Percentiles rank a stretch among this genome's conserved stretches.
Evolutionary conservation across 2,888 invertebrate species (phyloP).

Genomic region (Trissolcus japonicus): DNA sequence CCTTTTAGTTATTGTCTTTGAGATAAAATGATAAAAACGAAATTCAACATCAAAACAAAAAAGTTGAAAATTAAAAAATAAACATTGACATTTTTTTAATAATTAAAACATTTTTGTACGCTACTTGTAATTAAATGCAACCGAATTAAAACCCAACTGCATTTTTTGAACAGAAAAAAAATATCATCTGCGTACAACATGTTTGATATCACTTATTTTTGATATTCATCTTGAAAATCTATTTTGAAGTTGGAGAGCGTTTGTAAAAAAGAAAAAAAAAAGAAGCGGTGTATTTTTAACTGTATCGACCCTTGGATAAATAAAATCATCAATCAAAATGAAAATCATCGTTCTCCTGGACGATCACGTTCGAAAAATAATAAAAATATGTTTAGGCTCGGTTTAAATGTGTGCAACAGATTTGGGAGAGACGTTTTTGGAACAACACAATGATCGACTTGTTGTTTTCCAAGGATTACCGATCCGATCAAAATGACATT

Average conservation of each 20-base stretch:
- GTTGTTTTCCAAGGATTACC: slow-evolving; percentile 16
- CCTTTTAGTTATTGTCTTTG: not conserved
- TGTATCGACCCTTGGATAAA: not conserved
- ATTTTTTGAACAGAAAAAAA: not conserved
- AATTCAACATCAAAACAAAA: not conserved
- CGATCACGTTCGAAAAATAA: not conserved
- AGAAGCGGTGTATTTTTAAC: too few species aligned
- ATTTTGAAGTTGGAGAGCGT: not conserved
- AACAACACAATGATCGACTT: slow-evolving; percentile 2
- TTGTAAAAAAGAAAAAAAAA: too few species aligned
- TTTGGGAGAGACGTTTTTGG: slow-evolving; percentile 5
- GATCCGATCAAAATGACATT: slow-evolving; percentile 32
- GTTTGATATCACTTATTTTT: too few species aligned
- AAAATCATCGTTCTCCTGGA: not conserved
- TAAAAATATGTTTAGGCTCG: slow-evolving; percentile 1
- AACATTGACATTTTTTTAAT: too few species aligned
- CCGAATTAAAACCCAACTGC: too few species aligned
- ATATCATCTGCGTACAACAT: too few species aligned
- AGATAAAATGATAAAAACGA: not conserved
- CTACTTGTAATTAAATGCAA: too few species aligned
- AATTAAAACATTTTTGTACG: too few species aligned
- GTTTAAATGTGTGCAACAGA: slow-evolving; percentile 4
- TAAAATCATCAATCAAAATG: too few species aligned
- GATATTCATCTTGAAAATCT: too few species aligned
- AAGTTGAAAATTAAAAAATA: too few species aligned